phyloP scores from a whole-genome alignment of 2,797 vertebrate species.

The Pachyuromys duprasi region DNA sequence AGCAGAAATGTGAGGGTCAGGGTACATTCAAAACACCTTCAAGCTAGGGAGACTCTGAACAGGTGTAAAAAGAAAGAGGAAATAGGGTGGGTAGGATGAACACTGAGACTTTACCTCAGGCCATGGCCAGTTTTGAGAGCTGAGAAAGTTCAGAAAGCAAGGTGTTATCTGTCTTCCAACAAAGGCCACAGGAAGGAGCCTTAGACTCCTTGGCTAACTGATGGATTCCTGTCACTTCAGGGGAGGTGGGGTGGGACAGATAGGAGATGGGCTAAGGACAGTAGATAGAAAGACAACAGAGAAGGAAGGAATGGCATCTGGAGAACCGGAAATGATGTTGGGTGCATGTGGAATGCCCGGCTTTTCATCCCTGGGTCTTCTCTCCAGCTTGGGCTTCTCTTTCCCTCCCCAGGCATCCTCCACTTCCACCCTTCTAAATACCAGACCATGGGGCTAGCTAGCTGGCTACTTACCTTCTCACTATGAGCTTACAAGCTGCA shows the following conservation, averaged over 20 bases:
- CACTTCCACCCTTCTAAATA: accelerated
- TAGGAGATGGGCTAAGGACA: not conserved
- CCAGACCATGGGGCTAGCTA: not conserved
- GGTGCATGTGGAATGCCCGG: not conserved
- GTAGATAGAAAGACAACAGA: not conserved
- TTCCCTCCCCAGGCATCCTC: not conserved
- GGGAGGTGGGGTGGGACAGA: too few relatives aligned
- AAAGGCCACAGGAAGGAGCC: not conserved
- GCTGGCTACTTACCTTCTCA: not conserved
- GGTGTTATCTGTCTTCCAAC: not conserved
- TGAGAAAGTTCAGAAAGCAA: slow-evolving; percentile 31
- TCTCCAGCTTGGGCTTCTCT: not conserved
- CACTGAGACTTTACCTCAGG: not conserved
- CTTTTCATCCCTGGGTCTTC: not conserved
- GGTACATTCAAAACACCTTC: not conserved
- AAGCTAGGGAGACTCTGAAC: not conserved
- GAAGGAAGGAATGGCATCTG: not conserved
- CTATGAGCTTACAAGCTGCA: not conserved
- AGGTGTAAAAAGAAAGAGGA: not conserved
- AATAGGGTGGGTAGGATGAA: not conserved
- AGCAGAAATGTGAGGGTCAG: not conserved
- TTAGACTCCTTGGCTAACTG: not conserved
- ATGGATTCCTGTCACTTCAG: not conserved
- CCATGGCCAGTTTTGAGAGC: not conserved
- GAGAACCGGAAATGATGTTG: not conserved